These are phyloP conservation scores for Atherix ibis DNA, from an alignment of 2,888 invertebrate genomes.

Conservation along the genomic window DNA sequence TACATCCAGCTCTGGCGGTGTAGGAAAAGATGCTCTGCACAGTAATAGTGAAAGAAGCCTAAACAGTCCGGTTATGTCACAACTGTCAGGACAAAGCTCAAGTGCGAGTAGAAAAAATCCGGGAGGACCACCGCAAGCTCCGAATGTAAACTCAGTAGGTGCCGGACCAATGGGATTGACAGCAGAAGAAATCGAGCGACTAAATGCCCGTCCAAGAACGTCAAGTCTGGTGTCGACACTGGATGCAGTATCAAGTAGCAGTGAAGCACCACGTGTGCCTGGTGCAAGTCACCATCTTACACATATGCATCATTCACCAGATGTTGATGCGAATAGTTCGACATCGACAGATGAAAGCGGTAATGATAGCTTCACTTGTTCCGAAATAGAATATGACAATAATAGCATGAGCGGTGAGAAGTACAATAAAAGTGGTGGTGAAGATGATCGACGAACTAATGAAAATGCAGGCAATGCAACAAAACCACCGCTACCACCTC, in stretches of 20 bases:
- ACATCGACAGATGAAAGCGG: slow-evolving; percentile 84
- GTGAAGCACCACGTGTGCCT: slow-evolving; percentile 57
- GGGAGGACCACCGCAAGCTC: slow-evolving; percentile 49
- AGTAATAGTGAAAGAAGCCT: slow-evolving; percentile 83
- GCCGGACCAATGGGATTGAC: slow-evolving; percentile 66
- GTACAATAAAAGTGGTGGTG: slow-evolving; percentile 44
- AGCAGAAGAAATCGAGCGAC: slow-evolving; percentile 82
- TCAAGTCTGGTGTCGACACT: slow-evolving; percentile 82
- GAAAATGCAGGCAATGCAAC: slow-evolving; percentile 36
- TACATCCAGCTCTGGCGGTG: slow-evolving; percentile 75
- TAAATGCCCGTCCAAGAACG: slow-evolving; percentile 73
- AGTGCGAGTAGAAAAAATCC: slow-evolving; percentile 61
- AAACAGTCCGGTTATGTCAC: slow-evolving; percentile 86
- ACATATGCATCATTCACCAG: slow-evolving; percentile 57
- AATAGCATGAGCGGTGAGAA: slow-evolving; percentile 71
- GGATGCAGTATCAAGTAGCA: slow-evolving; percentile 86
- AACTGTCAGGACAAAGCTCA: slow-evolving; percentile 73
- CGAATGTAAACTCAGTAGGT: slow-evolving; percentile 49
- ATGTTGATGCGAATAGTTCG: slow-evolving; percentile 56
- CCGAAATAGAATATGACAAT: slow-evolving; percentile 93
- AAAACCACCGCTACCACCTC: slow-evolving; percentile 54
- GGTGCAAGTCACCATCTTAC: slow-evolving; percentile 51
- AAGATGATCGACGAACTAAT: slow-evolving; percentile 42
- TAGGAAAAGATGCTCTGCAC: slow-evolving; percentile 75
- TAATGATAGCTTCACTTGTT: slow-evolving; percentile 95